These are phyloP conservation scores for Antigone vipio DNA, from an alignment of 2,113 vertebrate species.

Conservation along the genomic window DNA sequence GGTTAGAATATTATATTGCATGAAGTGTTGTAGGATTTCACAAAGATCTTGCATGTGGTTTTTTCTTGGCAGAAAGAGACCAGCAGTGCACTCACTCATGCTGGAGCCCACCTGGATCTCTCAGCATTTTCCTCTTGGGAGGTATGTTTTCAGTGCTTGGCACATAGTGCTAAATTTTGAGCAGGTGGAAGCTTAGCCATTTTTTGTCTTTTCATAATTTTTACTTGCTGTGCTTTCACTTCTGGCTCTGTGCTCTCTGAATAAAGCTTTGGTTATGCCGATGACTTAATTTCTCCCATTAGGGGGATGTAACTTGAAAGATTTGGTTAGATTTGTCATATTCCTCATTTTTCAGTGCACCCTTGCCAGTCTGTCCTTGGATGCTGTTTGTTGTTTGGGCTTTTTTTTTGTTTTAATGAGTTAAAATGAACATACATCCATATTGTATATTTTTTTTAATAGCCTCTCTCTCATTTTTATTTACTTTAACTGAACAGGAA, in stretches of 20 bases:
- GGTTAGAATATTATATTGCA: not conserved
- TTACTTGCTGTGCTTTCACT: not conserved
- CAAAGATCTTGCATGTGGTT: not conserved
- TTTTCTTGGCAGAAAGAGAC: slow-evolving; percentile 89
- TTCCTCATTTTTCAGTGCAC: not conserved
- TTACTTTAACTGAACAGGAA: slow-evolving; percentile 76
- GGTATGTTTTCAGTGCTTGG: slow-evolving; percentile 67
- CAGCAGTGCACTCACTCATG: slow-evolving; percentile 94
- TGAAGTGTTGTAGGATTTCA: not conserved
- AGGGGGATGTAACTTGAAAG: not conserved
- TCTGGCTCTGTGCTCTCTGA: not conserved
- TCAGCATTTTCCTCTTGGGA: slow-evolving; percentile 99
- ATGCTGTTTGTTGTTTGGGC: not conserved
- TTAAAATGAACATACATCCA: not conserved
- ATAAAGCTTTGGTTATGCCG: not conserved
- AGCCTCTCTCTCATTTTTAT: not conserved
- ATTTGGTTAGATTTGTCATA: not conserved
- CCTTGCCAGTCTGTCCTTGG: not conserved
- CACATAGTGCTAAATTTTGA: not conserved
- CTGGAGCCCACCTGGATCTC: slow-evolving; percentile 97
- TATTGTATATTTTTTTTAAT: not conserved
- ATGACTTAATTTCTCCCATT: not conserved
- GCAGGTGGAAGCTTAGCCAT: not conserved
- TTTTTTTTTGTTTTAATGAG: not conserved
- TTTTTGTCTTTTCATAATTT: not conserved